These are phyloP conservation scores for Harmothoe impar DNA, from an alignment of 2,888 invertebrate genomes.

Conservation along the genomic window DNA sequence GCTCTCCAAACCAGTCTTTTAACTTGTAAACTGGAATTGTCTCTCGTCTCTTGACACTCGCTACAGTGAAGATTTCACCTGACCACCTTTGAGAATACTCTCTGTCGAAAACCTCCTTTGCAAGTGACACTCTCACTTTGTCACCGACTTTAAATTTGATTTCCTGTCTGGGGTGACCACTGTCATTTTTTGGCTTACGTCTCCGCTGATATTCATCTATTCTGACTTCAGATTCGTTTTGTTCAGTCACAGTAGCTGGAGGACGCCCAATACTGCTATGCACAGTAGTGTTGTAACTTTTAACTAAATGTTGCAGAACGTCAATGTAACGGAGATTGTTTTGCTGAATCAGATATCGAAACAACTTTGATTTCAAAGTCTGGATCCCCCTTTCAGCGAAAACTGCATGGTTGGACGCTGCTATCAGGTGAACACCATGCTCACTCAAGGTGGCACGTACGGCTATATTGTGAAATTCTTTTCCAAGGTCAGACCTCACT, in stretches of 20 bases:
- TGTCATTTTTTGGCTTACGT: constrained; percentile 23
- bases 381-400: no score
- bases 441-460: no score
- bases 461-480: background rate
- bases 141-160: constrained; percentile 49
- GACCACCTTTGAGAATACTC: constrained; percentile 54
- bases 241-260: background rate
- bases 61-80: constrained; percentile 19
- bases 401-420: no score
- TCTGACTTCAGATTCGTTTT: constrained; percentile 46
- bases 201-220: background rate
- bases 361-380: no score
- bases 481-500: background rate
- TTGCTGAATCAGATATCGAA: no score
- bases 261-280: constrained; percentile 40
- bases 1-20: constrained; percentile 23
- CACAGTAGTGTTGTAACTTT: constrained; percentile 36
- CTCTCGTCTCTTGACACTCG: background rate
- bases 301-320: no score
- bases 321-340: no score
- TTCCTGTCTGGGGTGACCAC: background rate
- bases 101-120: background rate
- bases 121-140: constrained; percentile 20
- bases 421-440: no score
- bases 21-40: constrained; percentile 26